Conservation (phyloP, 2,888 invertebrate genomes). For the Coremacera marginata region DNA sequence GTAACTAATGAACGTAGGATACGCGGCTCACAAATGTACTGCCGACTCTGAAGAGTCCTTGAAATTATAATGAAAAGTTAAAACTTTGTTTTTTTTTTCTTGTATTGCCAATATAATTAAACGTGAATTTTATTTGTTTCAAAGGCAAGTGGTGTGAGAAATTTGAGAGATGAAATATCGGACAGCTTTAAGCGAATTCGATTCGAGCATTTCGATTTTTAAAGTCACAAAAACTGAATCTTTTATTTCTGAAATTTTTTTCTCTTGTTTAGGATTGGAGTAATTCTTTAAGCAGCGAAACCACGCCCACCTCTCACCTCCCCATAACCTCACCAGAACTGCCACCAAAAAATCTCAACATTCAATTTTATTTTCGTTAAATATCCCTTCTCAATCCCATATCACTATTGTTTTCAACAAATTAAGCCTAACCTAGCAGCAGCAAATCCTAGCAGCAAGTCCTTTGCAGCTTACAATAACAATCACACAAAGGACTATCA, state of each 20-base stretch:
- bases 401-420: neutral
- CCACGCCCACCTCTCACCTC: slow-evolving; percentile 6
- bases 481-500: neutral
- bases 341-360: neutral
- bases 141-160: neutral
- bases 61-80: slow-evolving; percentile 18
- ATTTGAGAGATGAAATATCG: neutral
- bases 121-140: slow-evolving; percentile 2
- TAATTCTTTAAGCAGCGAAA: neutral
- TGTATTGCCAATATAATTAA: slow-evolving; percentile 25
- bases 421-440: neutral
- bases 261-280: neutral
- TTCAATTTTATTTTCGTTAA: neutral
- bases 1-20: slow-evolving; percentile 43
- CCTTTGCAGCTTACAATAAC: slow-evolving; percentile 3
- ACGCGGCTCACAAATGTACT: slow-evolving; percentile 18
- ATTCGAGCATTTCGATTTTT: too few species aligned
- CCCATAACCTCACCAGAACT: neutral
- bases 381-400: neutral
- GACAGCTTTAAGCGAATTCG: neutral
- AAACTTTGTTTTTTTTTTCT: neutral
- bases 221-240: too few species aligned
- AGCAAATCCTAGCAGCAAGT: neutral
- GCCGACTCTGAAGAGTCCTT: slow-evolving; percentile 29
- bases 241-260: too few species aligned